A percentile compares a stretch with the other conserved stretches of the same genome.
These are phyloP conservation scores for Pseudorectes ferrugineus DNA, from an alignment of 2,113 vertebrate species.

Conservation along the genomic window DNA sequence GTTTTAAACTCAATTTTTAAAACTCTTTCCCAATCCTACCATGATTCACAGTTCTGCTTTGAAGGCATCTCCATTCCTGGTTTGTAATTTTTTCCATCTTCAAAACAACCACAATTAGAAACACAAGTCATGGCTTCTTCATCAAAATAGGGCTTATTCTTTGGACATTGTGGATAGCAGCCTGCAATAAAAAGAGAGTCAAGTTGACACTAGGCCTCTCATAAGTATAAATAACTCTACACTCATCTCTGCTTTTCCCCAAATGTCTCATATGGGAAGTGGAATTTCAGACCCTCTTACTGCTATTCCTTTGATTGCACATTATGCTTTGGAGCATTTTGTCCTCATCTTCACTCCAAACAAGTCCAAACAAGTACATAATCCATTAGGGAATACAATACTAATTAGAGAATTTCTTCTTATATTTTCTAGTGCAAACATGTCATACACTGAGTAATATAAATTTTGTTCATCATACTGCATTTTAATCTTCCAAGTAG, in stretches of 20 bases:
- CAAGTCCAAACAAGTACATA: neutral
- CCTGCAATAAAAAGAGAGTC: slow-evolving; percentile 64
- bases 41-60: slow-evolving; percentile 77
- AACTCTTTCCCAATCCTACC: slow-evolving; percentile 70
- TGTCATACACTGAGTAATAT: neutral
- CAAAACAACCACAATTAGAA: slow-evolving; percentile 78
- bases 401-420: neutral
- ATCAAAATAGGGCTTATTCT: slow-evolving; percentile 80
- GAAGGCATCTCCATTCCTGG: slow-evolving; percentile 67
- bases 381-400: neutral
- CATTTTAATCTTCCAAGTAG: neutral
- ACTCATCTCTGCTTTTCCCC: neutral
- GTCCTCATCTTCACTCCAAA: neutral
- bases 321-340: neutral
- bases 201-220: neutral
- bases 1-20: neutral
- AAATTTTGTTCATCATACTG: neutral
- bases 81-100: slow-evolving; percentile 72
- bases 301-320: neutral
- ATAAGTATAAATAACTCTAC: neutral
- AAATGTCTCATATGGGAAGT: neutral
- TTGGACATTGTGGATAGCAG: slow-evolving; percentile 90
- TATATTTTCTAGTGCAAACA: neutral
- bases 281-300: neutral
- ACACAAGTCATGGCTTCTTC: slow-evolving; percentile 90